phyloP scores from a whole-genome alignment of 2,113 vertebrate species.

The Columba livia region DNA sequence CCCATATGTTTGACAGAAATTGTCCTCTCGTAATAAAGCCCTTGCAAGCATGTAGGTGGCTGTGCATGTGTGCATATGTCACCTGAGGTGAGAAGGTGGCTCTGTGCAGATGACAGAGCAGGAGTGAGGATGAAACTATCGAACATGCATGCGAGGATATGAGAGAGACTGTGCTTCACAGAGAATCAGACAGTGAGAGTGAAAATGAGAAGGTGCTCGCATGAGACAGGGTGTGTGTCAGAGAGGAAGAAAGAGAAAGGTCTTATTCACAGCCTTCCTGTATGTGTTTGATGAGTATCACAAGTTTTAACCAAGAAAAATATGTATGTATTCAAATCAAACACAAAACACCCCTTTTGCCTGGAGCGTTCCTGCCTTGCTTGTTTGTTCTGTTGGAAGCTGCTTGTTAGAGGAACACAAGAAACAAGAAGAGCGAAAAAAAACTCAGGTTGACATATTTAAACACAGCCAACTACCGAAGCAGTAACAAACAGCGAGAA shows the following conservation, averaged over 20 bases:
- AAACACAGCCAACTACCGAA: neutral
- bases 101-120: neutral
- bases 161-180: neutral
- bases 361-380: conserved; percentile 35
- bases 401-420: conserved; percentile 55
- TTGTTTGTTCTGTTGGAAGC: conserved; percentile 59
- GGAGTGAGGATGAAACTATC: neutral
- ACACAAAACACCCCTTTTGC: conserved; percentile 52
- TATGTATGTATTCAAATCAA: conserved; percentile 71
- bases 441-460: conserved; percentile 6
- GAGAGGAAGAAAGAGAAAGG: conserved; percentile 17
- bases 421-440: conserved; percentile 15
- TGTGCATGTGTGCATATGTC: accelerated
- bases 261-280: conserved; percentile 38
- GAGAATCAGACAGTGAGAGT: neutral
- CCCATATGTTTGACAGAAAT: neutral
- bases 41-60: accelerated
- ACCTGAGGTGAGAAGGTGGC: neutral
- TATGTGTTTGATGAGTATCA: conserved; percentile 56
- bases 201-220: conserved; percentile 20
- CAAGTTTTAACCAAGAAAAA: conserved; percentile 61
- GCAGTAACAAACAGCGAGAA: neutral
- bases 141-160: accelerated
- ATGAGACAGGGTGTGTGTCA: neutral
- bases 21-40: neutral